Evolutionary conservation across 1,140 invertebrate genomes (phyloP).

Genomic region (Archivesica marissinica): DNA sequence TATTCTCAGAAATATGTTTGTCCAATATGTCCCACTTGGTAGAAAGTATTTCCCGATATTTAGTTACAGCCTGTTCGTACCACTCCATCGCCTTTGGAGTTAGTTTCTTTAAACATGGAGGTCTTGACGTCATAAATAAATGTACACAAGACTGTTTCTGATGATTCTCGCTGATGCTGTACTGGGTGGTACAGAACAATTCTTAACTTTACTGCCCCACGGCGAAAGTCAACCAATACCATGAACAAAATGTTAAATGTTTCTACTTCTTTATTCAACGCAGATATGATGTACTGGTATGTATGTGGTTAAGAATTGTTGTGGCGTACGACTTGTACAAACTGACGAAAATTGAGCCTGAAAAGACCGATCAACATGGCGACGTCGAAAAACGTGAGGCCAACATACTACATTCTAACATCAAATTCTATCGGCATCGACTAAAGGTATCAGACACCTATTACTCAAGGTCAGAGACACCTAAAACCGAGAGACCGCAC

Average conservation of each 20-base stretch:
- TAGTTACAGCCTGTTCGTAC: background rate
- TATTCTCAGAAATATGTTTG: slow-evolving; percentile 19
- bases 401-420: background rate
- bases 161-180: background rate
- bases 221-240: background rate
- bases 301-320: slow-evolving; percentile 5
- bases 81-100: slow-evolving; percentile 7
- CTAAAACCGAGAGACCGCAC: background rate
- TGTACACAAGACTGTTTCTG: too few relatives aligned
- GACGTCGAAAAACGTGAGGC: background rate
- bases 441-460: background rate
- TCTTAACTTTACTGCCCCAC: slow-evolving; percentile 20
- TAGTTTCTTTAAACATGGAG: slow-evolving; percentile 5
- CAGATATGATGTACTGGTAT: background rate
- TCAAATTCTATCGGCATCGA: background rate
- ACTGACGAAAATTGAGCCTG: background rate
- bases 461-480: slow-evolving; percentile 5
- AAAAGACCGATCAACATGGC: background rate
- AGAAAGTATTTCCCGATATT: background rate
- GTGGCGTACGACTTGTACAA: background rate
- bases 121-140: slow-evolving; percentile 17
- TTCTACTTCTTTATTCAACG: background rate
- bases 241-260: background rate
- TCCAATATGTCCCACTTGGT: background rate
- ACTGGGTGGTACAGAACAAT: slow-evolving; percentile 5